Percentiles rank a stretch among this genome's conserved stretches.
Evolutionary conservation across 2,888 invertebrate genomes (phyloP).

Genomic region (Chirona hameri): DNA sequence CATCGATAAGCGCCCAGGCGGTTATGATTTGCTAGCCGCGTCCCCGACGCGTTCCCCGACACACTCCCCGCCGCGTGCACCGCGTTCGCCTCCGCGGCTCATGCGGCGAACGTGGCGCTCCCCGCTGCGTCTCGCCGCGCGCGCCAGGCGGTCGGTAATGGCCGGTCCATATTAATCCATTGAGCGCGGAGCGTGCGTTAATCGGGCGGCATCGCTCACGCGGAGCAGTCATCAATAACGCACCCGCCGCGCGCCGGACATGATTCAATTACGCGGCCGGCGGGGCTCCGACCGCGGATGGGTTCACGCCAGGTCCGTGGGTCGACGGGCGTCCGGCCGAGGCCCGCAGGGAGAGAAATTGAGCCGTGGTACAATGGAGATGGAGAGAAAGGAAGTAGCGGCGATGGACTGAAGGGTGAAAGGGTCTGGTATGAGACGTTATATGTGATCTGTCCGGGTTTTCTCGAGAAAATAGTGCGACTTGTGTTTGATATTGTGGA

Average conservation of each 20-base stretch:
- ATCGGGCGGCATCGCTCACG: conserved; percentile 36
- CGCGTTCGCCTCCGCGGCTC: background rate
- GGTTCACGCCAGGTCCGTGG: too few relatives aligned
- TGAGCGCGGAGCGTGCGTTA: conserved; percentile 39
- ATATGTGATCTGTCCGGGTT: too few relatives aligned
- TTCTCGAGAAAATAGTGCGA: too few relatives aligned
- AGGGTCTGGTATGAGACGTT: too few relatives aligned
- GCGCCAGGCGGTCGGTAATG: conserved; percentile 39
- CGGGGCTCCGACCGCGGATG: too few relatives aligned
- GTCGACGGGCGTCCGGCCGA: too few relatives aligned
- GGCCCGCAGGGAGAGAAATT: conserved; percentile 4
- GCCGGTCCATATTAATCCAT: conserved; percentile 37
- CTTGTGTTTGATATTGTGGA: too few relatives aligned
- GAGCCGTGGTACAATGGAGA: background rate
- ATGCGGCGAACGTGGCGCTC: too few relatives aligned
- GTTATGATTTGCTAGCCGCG: conserved; percentile 36
- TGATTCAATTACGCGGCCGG: conserved; percentile 23
- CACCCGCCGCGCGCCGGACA: background rate
- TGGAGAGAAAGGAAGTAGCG: background rate
- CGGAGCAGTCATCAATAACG: conserved; percentile 8
- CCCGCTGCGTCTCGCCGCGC: conserved; percentile 37
- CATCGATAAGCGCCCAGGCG: too few relatives aligned
- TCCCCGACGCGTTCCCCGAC: conserved; percentile 40
- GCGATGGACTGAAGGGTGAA: conserved; percentile 30
- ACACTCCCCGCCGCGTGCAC: conserved; percentile 39